These are phyloP conservation scores for Cephonodes hylas DNA, from an alignment of 2,888 invertebrate species.

Conservation along the genomic window DNA sequence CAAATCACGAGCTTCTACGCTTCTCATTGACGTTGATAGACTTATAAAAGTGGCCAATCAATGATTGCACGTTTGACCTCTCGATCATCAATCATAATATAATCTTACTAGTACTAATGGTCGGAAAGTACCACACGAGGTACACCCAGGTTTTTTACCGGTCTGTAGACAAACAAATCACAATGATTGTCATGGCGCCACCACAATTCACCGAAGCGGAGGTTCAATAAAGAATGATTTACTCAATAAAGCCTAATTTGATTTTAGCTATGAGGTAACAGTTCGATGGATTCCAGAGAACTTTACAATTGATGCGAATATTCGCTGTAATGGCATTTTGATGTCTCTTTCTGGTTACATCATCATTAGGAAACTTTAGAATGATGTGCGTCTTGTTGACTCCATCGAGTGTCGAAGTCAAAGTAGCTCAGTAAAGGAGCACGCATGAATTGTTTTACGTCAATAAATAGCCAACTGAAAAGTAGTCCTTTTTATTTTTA, in stretches of 20 bases:
- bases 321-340: neutral
- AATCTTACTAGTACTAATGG: neutral
- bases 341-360: neutral
- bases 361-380: neutral
- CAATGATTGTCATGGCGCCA: constrained; percentile 3
- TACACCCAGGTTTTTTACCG: neutral
- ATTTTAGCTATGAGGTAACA: neutral
- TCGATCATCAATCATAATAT: constrained; percentile 1
- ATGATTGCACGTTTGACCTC: neutral
- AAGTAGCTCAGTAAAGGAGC: neutral
- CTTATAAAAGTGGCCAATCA: constrained; percentile 11
- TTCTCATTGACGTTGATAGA: constrained; percentile 17
- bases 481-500: neutral
- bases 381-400: neutral
- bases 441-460: neutral
- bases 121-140: neutral
- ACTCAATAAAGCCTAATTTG: neutral
- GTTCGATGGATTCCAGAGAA: neutral
- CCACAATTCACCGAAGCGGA: neutral
- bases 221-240: neutral
- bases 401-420: no score
- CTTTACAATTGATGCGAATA: neutral
- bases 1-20: neutral
- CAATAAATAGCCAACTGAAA: neutral
- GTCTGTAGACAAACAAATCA: neutral